Base-by-base conservation (phyloP, 2,113 vertebrate species). In the Promerops cafer region DNA sequence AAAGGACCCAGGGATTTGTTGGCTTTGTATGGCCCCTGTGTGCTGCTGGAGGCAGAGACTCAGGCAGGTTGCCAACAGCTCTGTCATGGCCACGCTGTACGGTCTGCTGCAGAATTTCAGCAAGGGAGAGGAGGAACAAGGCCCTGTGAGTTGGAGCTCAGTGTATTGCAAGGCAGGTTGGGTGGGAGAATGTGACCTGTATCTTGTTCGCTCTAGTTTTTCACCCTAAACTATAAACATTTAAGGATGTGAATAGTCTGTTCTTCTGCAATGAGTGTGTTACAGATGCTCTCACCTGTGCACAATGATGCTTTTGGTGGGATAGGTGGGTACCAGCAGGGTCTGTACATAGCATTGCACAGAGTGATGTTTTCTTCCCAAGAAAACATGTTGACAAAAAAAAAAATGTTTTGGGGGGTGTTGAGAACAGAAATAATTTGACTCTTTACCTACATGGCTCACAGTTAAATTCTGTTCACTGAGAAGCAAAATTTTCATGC, bases 121-220 rank as follows among this genome's bases (percentile, higher is more conserved):
- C 33, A 59, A 50, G 31, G 60, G 47, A 76, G 31, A 6, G 35
- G n/a, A 79, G n/a, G 54, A 61, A 49, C 30, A 72, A 77, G 78
- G 42, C 28, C 18, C 70, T 1, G 3, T 0, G 1, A 83, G 31
- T 30, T 33, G 37, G 40, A 84, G 14, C 20, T 37, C 49, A 37
- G 8, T 33, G 30, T 7, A 21, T 13, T 54, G 28, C 20, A 71
- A 5, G 39, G 54, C 9, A 49, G 59, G 10, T 14, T 81, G 52
- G 6, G 27, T 59, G 30, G 15, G 20, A 70, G 37, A 74, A 87
- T 56, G 44, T 57, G 30, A 64, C 24, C 7, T 33, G 6, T 50
- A 17, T 30, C 13, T 75, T 61, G 8, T 21, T 82, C 1, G 1
- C 14, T 72, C 50, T 47, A 2, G 24, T 65, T 88, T 79, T 90